Evolutionary conservation across 2,888 invertebrate genomes (phyloP).

Genomic region (Ormyrus labotus): DNA sequence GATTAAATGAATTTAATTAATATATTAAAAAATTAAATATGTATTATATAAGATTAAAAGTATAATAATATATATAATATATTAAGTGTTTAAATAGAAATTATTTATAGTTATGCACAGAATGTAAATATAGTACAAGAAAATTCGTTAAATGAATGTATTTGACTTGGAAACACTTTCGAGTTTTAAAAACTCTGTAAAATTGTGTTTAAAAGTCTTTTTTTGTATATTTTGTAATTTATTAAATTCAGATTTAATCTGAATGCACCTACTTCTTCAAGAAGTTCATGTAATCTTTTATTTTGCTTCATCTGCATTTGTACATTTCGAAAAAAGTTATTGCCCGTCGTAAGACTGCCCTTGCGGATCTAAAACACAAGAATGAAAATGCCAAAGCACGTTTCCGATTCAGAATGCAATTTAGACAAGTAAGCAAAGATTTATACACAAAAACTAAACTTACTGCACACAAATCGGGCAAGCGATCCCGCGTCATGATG

Average conservation of each 20-base stretch:
- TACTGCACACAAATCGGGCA: slow-evolving; percentile 71
- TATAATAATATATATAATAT: neutral
- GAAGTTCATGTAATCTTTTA: slow-evolving; percentile 68
- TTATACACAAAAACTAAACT: slow-evolving; percentile 58
- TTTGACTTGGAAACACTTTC: neutral
- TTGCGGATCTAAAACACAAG: slow-evolving; percentile 35
- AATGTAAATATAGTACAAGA: slow-evolving; percentile 1
- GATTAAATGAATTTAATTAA: slow-evolving; percentile 23
- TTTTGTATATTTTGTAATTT: neutral
- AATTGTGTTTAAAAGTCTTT: neutral
- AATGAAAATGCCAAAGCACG: neutral
- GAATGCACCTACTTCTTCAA: slow-evolving; percentile 69
- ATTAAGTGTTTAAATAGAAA: neutral
- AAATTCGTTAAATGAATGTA: slow-evolving; percentile 4
- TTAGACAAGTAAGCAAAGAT: neutral
- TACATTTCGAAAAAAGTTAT: slow-evolving; percentile 68
- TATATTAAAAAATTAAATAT: slow-evolving; percentile 7
- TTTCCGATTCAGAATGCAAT: neutral
- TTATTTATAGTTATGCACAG: neutral
- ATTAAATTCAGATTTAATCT: slow-evolving; percentile 21
- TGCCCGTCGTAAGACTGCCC: slow-evolving; percentile 30
- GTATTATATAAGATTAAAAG: neutral
- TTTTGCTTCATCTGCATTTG: slow-evolving; percentile 64
- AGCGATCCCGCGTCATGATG: slow-evolving; percentile 72
- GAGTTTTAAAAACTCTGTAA: neutral